Base-by-base conservation (phyloP, 2,888 invertebrate genomes). In the Meloe dianella region DNA sequence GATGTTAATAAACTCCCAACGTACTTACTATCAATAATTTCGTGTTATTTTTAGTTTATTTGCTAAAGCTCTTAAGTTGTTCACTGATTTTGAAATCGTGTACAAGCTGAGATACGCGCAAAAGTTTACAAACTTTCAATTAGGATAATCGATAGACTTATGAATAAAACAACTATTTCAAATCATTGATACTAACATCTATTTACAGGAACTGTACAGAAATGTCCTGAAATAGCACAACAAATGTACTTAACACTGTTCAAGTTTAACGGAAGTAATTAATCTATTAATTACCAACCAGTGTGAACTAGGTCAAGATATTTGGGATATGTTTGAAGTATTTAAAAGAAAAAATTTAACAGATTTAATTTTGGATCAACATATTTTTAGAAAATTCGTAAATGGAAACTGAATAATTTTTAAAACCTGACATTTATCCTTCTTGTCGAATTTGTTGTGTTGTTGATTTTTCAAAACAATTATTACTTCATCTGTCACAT, bases 401-500 rank as follows among this genome's bases (percentile, higher is more conserved):
- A 20, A 47, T 3, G 9, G 20, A 22, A 47, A 0, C 1, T 2
- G 24, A 54, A 54, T 54, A 54, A 54, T 24, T 54, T 22, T 54
- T 5, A 12, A 22, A 24, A 54, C 54, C 54, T 54, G 54, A 54
- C 54, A 54, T 54, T 54, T 54, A 54, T 54, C 20, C 54, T 6
- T n/a, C 24, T 54, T 54, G 22, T 54, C 24, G 47, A 47, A 47
- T 54, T 24, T 14, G 54, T n/a, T n/a, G n/a, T n/a, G n/a, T n/a
- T 47, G 47, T 47, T 47, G 20, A 47, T 47, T 12, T 47, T 41
- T 17, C n/a, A 30, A n/a, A n/a, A 32, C 59, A 38, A 59, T 32
- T 32, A 59, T 59, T 59, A 24, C 32, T 14, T n/a, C 59, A 59
- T 35, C 59, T 54, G 54, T 54, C 54, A 54, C 54, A 54, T 54